Evolutionary conservation across 2,113 vertebrate species (phyloP), one percentile per base, ranked within the genome.

Genomic region (Stegostoma tigrinum): DNA sequence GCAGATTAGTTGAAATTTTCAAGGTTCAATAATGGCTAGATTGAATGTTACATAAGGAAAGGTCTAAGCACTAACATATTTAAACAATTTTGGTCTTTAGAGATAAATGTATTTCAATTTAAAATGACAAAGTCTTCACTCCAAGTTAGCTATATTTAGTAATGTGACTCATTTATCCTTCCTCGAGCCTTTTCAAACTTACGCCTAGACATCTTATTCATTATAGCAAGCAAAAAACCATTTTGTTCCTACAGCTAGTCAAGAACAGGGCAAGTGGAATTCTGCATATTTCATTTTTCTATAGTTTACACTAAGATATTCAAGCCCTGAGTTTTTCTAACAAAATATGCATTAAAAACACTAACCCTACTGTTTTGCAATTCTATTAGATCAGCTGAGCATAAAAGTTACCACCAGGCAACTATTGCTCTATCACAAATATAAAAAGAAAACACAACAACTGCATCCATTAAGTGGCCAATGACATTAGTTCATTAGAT

Each of bases 261-360:
- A 94, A 94, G 42, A 45, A 42, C 68, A 34, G 64, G 38, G 23
- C 68, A 45, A 24, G 8, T 72, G 67, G 68, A 72, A 70, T 75
- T 72, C 23, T 67, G 34, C 89, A 93, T 72, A 8, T 75, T 95
- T 70, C n/a, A 14, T 24, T 68, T 48, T 68, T 67, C 64, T 45
- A 94, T 21, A 52, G 68, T 72, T 72, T 95, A 38, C 23, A 4
- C 7, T 42, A 27, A 95, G 45, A 95, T 95, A 38, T 72, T 48
- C 67, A 95, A n/a, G 67, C 72, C 45, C 94, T 95, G 66, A 72
- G 94, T 6, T 95, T 72, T 95, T 52, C 94, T 72, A 72, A 72
- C 72, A 72, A 70, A 95, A 72, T 72, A 5, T 34, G 94, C 94
- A 72, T 95, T 45, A 72, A 95, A 95, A 72, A 61, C 27, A 45